Evolutionary conservation across 2,797 vertebrate genomes (phyloP).

Genomic region (Myotis findleyi): DNA sequence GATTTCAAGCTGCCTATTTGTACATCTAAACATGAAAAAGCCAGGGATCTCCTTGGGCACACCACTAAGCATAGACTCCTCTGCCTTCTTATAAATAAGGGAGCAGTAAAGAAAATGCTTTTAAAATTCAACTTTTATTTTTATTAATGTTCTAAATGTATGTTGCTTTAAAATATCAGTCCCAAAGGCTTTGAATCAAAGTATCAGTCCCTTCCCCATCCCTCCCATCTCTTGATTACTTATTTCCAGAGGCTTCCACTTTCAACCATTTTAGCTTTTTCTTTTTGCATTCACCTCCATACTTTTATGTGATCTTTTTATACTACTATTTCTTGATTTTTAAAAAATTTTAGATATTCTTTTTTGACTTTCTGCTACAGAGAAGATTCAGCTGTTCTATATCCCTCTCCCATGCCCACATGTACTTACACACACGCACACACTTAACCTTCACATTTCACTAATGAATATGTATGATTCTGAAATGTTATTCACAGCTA

Average conservation of each 20-base stretch:
- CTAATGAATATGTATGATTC: neutral
- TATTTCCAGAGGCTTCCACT: neutral
- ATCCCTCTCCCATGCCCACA: neutral
- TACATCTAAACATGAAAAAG: slow-evolving; percentile 36
- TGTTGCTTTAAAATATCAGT: neutral
- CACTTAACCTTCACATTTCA: neutral
- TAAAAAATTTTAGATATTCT: neutral
- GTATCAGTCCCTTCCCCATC: neutral
- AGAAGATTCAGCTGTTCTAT: neutral
- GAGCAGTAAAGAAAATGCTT: neutral
- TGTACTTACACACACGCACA: neutral
- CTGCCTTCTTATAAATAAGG: neutral
- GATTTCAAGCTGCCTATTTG: slow-evolving; percentile 28
- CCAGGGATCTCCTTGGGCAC: neutral
- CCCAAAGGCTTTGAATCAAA: neutral
- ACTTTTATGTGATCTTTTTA: neutral
- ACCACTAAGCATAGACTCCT: neutral
- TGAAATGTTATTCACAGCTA: neutral
- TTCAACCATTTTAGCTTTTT: neutral
- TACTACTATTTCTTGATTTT: neutral
- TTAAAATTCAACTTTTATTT: neutral
- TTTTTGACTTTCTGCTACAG: neutral
- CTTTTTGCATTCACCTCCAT: neutral
- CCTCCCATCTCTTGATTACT: neutral
- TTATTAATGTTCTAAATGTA: neutral